Percentiles rank a stretch among this genome's conserved stretches.
These are phyloP conservation scores for Oscheius sp. DNA, from an alignment of 1,140 invertebrate genomes.

Conservation along the genomic window DNA sequence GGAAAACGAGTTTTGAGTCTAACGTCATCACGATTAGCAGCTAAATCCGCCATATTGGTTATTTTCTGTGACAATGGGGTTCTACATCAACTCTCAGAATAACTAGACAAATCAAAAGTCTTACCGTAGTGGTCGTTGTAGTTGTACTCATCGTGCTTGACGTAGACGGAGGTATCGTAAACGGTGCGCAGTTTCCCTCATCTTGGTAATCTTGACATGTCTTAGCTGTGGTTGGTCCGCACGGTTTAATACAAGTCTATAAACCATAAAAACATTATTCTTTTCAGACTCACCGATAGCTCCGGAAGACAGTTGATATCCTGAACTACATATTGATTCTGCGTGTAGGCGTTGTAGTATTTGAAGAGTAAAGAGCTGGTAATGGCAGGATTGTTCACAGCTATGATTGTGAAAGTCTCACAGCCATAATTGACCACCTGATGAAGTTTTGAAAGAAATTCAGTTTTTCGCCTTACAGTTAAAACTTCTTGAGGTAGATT, in stretches of 20 bases:
- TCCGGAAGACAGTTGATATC: constrained; percentile 34
- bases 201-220: constrained; percentile 10
- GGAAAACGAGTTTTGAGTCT: no score
- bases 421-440: constrained; percentile 9
- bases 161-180: constrained; percentile 8
- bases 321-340: constrained; percentile 21
- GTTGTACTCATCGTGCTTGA: constrained; percentile 15
- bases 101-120: neutral
- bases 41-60: no score
- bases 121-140: neutral
- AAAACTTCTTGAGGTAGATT: neutral
- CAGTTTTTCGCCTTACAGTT: neutral
- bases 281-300: neutral
- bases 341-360: constrained; percentile 11
- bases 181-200: constrained; percentile 1
- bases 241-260: constrained; percentile 28
- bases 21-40: no score
- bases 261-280: neutral
- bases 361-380: constrained; percentile 11
- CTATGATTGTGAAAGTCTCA: constrained; percentile 29
- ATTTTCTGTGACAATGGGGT: no score
- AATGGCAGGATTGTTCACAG: constrained; percentile 34
- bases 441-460: neutral
- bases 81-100: no score
- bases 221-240: neutral